Evolutionary conservation across 2,113 vertebrate species (phyloP), one percentile per base, ranked within the genome.

Genomic region (Tamias sibiricus): DNA sequence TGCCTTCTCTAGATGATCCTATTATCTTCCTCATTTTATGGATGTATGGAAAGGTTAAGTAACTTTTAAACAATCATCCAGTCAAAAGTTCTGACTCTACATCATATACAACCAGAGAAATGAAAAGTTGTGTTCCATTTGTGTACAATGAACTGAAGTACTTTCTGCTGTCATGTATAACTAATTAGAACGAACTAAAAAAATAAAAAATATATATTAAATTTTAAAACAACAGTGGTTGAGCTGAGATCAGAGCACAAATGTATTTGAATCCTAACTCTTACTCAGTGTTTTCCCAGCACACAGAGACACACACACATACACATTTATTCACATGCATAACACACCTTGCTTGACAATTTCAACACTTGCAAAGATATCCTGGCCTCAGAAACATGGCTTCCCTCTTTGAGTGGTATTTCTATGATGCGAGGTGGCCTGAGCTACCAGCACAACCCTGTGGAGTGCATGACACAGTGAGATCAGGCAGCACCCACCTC

Each of bases 391-490:
- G 24, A 35, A 52, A 4, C 35, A 37, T 4, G 10, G 2, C 19
- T 52, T 52, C 26, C 72, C 8, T n/a, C 35, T 30, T 8, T 13
- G 19, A 26, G 24, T 14, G 24, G 28, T 1, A 49, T 54, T 30
- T 30, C 32, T 16, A 1, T 47, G 4, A 4, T 52, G 40, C 37
- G 2, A 57, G 26, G 42, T 42, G 17, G 12, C 5, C 32, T 54
- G 4, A 11, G 44, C 17, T 30, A 2, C 4, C 24, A 54, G n/a
- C 40, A 13, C 5, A 28, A 49, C 14, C 40, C 14, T 32, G 0
- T 6, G 32, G 2, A 2, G 4, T 28, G 0, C 0, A 2, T 4
- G 62, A 49, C 11, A 28, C 8, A 1, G 2, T n/a, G 11, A 49
- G 44, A 30, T 4, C 44, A 26, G 62, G 2, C 37, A 1, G 32